Percentiles rank a stretch among this genome's conserved stretches.
These are phyloP conservation scores for Calameuta filiformis DNA, from an alignment of 2,888 invertebrate species.

Conservation along the genomic window DNA sequence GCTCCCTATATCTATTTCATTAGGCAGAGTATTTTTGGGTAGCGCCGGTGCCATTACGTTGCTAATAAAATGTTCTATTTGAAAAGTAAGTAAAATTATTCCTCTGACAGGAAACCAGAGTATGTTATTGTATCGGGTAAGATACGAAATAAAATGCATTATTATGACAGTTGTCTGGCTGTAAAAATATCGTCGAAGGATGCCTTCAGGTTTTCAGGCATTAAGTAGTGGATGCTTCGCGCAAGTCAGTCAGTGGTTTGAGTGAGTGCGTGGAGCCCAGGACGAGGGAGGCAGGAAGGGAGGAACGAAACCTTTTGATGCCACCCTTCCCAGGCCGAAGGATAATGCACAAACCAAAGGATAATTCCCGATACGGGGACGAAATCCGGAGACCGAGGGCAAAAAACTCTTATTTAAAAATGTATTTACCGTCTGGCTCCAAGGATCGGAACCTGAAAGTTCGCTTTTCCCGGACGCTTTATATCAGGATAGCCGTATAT, in stretches of 20 bases:
- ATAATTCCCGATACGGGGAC: conserved; percentile 65
- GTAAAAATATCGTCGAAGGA: not conserved
- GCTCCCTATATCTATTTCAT: not conserved
- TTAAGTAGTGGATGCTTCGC: conserved; percentile 56
- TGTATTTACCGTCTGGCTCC: conserved; percentile 62
- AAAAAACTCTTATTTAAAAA: conserved; percentile 66
- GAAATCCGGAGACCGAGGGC: conserved; percentile 54
- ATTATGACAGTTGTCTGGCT: not conserved
- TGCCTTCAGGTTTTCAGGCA: conserved; percentile 44
- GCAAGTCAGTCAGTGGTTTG: conserved; percentile 59
- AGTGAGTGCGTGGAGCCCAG: conserved; percentile 30
- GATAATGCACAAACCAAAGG: conserved; percentile 65
- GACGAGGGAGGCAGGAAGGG: conserved; percentile 32
- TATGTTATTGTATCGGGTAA: not conserved
- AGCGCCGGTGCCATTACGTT: not conserved
- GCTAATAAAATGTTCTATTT: too few relatives aligned
- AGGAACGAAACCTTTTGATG: conserved; percentile 53
- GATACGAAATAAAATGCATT: not conserved
- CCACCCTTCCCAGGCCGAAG: conserved; percentile 51
- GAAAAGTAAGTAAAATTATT: not conserved
- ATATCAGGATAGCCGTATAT: conserved; percentile 27
- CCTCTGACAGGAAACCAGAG: not conserved
- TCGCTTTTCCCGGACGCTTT: conserved; percentile 19
- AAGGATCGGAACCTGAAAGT: conserved; percentile 27
- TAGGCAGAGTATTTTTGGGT: not conserved